phyloP scores from a whole-genome alignment of 2,113 vertebrate species.

The Pollimyrus isidori region DNA sequence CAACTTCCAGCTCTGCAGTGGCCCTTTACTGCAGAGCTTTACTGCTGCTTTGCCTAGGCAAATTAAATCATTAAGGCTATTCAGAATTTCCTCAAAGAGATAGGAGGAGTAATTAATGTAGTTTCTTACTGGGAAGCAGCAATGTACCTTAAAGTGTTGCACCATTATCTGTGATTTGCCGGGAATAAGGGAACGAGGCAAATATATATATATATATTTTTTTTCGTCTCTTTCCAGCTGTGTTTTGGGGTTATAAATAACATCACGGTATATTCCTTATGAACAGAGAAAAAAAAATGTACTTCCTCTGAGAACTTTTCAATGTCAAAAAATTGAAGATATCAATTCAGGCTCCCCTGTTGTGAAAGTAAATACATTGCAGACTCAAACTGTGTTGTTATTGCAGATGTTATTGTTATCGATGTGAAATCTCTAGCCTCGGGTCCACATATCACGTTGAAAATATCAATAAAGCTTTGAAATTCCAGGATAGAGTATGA shows the following conservation, averaged over 20 bases:
- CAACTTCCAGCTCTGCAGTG: not conserved
- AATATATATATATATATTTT: not conserved
- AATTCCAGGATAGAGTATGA: not conserved
- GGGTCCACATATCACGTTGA: not conserved
- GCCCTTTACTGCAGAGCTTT: not conserved
- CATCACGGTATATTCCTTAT: not conserved
- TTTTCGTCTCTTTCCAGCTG: not conserved
- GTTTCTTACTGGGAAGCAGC: not conserved
- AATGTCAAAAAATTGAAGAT: not conserved
- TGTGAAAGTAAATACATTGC: not conserved
- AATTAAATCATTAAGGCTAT: not conserved
- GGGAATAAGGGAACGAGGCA: not conserved
- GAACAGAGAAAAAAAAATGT: not conserved
- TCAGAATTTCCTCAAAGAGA: not conserved
- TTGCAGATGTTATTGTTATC: not conserved
- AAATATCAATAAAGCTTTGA: not conserved
- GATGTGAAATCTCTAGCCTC: not conserved
- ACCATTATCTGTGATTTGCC: not conserved
- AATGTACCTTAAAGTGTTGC: not conserved
- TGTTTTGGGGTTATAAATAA: conserved; percentile 8
- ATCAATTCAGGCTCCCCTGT: not conserved
- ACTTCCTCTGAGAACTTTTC: not conserved
- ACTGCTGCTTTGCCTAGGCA: not conserved
- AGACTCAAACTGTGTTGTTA: conserved; percentile 1
- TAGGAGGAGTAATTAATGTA: not conserved